Evolutionary conservation across 2,113 vertebrate species (phyloP).

Genomic region (Lontra canadensis): DNA sequence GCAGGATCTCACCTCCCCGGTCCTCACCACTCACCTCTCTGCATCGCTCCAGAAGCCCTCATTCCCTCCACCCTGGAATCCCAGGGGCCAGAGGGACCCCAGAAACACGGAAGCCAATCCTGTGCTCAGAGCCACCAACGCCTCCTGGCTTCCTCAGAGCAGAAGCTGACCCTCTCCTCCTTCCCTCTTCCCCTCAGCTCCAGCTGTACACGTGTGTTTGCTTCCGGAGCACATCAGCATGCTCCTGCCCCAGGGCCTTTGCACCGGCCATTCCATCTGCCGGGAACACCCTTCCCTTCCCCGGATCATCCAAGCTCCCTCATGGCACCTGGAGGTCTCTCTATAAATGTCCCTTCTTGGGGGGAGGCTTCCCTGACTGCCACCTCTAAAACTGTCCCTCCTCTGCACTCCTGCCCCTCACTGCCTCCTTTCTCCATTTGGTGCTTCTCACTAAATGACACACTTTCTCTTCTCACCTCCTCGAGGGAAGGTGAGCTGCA

Average conservation of each 20-base stretch:
- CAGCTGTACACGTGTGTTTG: no score
- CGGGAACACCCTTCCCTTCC: not conserved
- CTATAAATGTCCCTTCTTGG: not conserved
- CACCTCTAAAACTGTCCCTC: not conserved
- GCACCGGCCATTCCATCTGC: not conserved
- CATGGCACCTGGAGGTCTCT: not conserved
- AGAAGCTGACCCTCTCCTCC: not conserved
- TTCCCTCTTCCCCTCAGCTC: not conserved
- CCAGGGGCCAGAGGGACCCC: not conserved
- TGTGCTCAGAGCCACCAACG: no score
- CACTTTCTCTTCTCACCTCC: not conserved
- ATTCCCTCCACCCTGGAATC: not conserved
- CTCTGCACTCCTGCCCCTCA: not conserved
- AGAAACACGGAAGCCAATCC: not conserved
- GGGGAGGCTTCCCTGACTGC: not conserved
- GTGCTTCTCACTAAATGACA: not conserved
- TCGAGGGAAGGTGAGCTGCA: not conserved
- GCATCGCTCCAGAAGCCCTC: not conserved
- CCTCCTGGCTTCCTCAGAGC: not conserved
- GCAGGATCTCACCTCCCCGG: not conserved
- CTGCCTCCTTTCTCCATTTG: not conserved
- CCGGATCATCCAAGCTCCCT: not conserved
- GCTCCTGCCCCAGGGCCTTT: not conserved
- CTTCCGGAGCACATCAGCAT: not conserved
- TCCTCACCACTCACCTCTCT: not conserved